Base-by-base conservation (phyloP, 2,797 vertebrate species). In the Pseudotriccus pelzelni region DNA sequence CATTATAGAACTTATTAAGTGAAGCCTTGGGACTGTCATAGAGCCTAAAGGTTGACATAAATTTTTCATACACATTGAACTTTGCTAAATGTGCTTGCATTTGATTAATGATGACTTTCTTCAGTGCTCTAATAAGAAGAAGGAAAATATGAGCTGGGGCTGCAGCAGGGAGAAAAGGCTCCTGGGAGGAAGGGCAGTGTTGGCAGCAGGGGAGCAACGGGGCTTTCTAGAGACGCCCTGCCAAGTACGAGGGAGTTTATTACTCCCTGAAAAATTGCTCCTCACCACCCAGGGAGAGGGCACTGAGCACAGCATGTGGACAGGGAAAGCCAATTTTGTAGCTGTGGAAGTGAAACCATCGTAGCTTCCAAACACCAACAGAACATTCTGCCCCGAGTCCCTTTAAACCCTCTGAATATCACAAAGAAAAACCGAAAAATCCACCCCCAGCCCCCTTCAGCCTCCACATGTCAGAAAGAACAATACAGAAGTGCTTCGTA, bases 41-140 rank as follows among this genome's bases (percentile, higher is more conserved):
- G 79, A 96, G 91, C 90, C 92, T 94, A 96, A 95, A 94, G 94
- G 95, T 96, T 89, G 91, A 81, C 87, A 96, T 96, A 95, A 96
- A 97, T 96, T 96, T 97, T 96, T 96, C 77, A 96, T 96, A 89
- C 81, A 79, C 77, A 49, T 86, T 96, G 91, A 97, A 94, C 90
- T 95, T 93, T 96, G 87, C 87, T 96, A 97, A 95, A 94, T 94
- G 86, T 92, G 84, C 70, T 87, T 85, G 79, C 44, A 28, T 93
- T 89, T 96, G 96, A 97, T 94, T 95, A 96, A 96, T 93, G 90
- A 94, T 70, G 68, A 76, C 91, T 97, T 96, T 95, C 87, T 93
- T 85, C 49, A 74, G 70, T 32, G n/a, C 0, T 1, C 73, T 91
- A 93, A 96, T 90, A 91, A 84, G 69, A 89, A 81, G 67, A 25